Evolutionary conservation across 2,888 invertebrate species (phyloP), one percentile per base, ranked within the genome.

Genomic region (Himalopsyche japonica): DNA sequence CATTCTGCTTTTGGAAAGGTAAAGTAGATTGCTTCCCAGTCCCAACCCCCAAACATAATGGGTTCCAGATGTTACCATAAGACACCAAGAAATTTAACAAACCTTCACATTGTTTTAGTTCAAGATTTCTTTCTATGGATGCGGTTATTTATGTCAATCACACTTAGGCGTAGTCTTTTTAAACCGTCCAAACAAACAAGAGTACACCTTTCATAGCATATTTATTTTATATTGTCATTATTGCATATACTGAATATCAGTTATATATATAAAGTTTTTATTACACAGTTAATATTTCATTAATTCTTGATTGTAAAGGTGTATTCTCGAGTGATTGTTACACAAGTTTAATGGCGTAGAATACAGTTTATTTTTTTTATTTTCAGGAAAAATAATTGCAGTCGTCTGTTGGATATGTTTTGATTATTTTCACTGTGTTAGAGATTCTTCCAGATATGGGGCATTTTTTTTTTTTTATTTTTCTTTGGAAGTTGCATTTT

Each of bases 1-100:
- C 64, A 57, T 76, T 57, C 85, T 82, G 34, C 85, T 82, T 76
- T 77, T n/a, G 80, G 37, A 77, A 82, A 85, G 85, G 85, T 85
- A 85, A 82, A 76, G 82, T 85, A 82, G 82, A 79, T 57, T 80
- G 82, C 79, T 77, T 80, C 85, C 76, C 79, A 32, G 24, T 43
- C 27, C 79, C 79, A 18, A n/a, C 79, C 30, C 30, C 79, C n/a
- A 79, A 79, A 79, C 79, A 37, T 27, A 24, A 76, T 76, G 76
- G 76, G 37, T 27, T 57, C 57, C 57, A 24, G 57, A 24, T 24
- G n/a, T 57, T 57, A n/a, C n/a, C 24, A 57, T 57, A 57, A n/a
- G 57, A 57, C 57, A 57, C n/a, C 57, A 57, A 57, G 57, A 57
- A 20, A 57, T 57, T 57, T 57, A 57, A 57, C 24, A 24, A 57